Evolutionary conservation across 2,113 vertebrate species (phyloP).

Genomic region (Engraulis encrasicolus): DNA sequence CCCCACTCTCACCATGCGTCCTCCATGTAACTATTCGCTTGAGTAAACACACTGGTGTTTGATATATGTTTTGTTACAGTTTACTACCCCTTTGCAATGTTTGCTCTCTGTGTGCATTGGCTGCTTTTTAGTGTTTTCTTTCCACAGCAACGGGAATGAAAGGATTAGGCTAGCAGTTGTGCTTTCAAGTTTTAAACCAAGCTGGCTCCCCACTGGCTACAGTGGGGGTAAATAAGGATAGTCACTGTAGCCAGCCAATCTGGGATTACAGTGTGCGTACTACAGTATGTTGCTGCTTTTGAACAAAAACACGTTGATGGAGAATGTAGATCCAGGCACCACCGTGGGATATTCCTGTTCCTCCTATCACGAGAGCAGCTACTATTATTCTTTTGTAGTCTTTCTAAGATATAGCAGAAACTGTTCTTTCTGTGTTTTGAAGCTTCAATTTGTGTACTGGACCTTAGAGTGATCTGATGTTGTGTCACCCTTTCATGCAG

Average conservation of each 20-base stretch:
- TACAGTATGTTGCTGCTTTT: not conserved
- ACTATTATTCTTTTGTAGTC: not conserved
- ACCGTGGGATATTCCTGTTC: too few relatives aligned
- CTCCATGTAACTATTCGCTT: not conserved
- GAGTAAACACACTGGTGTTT: not conserved
- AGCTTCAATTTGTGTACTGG: too few relatives aligned
- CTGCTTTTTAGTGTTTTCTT: not conserved
- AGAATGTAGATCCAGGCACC: not conserved
- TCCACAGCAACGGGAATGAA: not conserved
- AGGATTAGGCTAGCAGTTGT: not conserved
- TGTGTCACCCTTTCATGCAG: too few relatives aligned
- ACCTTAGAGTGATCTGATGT: too few relatives aligned
- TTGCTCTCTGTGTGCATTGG: not conserved
- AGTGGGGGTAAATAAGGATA: not conserved
- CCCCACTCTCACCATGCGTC: not conserved
- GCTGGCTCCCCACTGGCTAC: not conserved
- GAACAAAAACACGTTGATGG: not conserved
- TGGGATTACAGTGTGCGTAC: slow-evolving; percentile 7
- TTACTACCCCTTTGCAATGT: not conserved
- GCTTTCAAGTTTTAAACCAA: slow-evolving; percentile 12
- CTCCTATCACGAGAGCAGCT: too few relatives aligned
- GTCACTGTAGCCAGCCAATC: not conserved
- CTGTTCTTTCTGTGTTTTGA: too few relatives aligned
- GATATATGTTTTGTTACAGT: not conserved
- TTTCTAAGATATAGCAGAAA: not conserved